Percentiles rank a stretch among this genome's conserved stretches.
These are phyloP conservation scores for Eulithis prunata DNA, from an alignment of 2,888 invertebrate species.

Conservation along the genomic window DNA sequence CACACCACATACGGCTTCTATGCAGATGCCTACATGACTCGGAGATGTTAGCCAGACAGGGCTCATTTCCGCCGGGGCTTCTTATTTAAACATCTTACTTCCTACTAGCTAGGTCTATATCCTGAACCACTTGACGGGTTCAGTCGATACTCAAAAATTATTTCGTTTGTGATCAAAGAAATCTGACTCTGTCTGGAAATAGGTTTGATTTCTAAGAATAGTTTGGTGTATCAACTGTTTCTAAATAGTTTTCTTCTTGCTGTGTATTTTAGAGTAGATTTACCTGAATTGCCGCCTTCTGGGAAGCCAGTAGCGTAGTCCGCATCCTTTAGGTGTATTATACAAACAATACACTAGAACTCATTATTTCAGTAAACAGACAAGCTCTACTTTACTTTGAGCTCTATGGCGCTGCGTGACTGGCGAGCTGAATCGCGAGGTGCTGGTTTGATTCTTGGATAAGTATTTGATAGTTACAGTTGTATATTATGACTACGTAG, in stretches of 20 bases:
- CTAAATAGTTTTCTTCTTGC: constrained; percentile 22
- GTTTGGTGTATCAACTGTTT: constrained; percentile 12
- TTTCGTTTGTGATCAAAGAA: constrained; percentile 24
- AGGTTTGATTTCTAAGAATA: constrained; percentile 25
- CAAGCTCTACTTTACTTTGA: background rate
- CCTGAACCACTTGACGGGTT: constrained; percentile 24
- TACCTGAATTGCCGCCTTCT: constrained; percentile 17
- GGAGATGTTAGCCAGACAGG: constrained; percentile 30
- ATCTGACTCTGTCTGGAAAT: constrained; percentile 17
- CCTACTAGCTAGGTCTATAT: constrained; percentile 18
- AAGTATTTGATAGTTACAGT: no score
- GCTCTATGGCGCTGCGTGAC: background rate
- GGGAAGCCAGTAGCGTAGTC: constrained; percentile 6
- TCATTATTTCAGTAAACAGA: constrained; percentile 5
- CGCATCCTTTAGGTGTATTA: background rate
- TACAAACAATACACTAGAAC: background rate
- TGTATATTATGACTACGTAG: no score
- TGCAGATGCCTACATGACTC: constrained; percentile 46
- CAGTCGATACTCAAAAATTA: constrained; percentile 14
- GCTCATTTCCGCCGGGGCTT: constrained; percentile 31
- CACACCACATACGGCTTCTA: constrained; percentile 49
- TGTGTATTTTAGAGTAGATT: constrained; percentile 20
- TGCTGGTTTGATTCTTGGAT: background rate
- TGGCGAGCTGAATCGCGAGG: background rate
- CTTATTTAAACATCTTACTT: constrained; percentile 31